phyloP scores from a whole-genome alignment of 2,797 vertebrate species.

The Typhlichthys subterraneus region DNA sequence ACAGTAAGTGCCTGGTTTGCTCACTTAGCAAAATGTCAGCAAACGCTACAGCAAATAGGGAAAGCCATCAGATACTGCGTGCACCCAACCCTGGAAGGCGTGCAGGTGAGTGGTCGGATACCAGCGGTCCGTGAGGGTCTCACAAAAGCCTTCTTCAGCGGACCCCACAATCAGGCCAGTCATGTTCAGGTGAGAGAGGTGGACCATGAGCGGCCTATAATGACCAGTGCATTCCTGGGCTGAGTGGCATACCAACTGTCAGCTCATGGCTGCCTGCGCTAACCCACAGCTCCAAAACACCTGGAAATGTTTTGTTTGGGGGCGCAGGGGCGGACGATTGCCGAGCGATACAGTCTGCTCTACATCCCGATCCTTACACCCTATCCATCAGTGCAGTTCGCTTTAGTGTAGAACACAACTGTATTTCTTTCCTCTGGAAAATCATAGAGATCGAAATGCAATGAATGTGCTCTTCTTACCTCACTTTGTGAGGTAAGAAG shows the following conservation, averaged over 20 bases:
- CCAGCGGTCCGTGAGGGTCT: slow-evolving; percentile 32
- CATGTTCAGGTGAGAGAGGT: slow-evolving; percentile 70
- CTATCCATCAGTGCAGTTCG: not conserved
- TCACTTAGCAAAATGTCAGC: too few species aligned
- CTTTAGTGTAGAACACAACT: not conserved
- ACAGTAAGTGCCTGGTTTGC: too few species aligned
- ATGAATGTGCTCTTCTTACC: slow-evolving; percentile 20
- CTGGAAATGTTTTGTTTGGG: slow-evolving; percentile 49
- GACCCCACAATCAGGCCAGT: slow-evolving; percentile 69
- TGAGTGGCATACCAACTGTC: slow-evolving; percentile 74
- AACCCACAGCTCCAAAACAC: slow-evolving; percentile 57
- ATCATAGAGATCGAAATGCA: not conserved
- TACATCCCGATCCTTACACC: slow-evolving; percentile 3
- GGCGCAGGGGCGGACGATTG: slow-evolving; percentile 20
- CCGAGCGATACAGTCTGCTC: slow-evolving; percentile 8
- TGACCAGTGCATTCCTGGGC: slow-evolving; percentile 77
- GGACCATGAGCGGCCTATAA: slow-evolving; percentile 69
- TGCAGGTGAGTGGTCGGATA: slow-evolving; percentile 50
- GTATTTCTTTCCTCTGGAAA: too few species aligned
- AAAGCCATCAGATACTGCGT: not conserved
- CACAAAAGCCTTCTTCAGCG: slow-evolving; percentile 75
- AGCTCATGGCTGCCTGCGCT: slow-evolving; percentile 52
- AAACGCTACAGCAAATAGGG: too few species aligned
- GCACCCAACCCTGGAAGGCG: slow-evolving; percentile 21
- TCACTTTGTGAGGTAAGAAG: slow-evolving; percentile 25